A percentile compares a stretch with the other conserved stretches of the same genome.
phyloP scores from a whole-genome alignment of 2,888 invertebrate species.

The Deilephila elpenor region DNA sequence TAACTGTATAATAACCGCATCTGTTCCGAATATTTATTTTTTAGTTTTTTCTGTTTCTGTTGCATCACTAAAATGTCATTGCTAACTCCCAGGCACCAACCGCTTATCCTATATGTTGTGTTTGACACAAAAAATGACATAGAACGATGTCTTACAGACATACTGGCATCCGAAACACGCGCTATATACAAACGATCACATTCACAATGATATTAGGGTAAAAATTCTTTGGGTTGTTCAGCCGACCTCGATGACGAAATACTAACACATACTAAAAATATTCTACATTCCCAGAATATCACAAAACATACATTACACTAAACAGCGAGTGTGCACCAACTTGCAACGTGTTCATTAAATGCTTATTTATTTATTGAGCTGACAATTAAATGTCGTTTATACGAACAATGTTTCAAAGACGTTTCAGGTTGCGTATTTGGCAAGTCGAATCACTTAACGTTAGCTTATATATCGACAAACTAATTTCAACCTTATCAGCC shows the following conservation, averaged over 20 bases:
- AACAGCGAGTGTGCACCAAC: constrained; percentile 21
- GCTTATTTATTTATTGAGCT: constrained; percentile 19
- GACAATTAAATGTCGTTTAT: constrained; percentile 11
- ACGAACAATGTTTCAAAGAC: neutral
- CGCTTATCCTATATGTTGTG: constrained; percentile 45
- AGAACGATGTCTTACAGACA: constrained; percentile 49
- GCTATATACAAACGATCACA: constrained; percentile 36
- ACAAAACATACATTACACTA: constrained; percentile 19
- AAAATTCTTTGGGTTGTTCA: constrained; percentile 27
- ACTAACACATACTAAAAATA: constrained; percentile 8
- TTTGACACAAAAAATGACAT: constrained; percentile 60
- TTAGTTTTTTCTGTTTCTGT: neutral
- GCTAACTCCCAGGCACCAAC: neutral
- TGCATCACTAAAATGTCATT: neutral
- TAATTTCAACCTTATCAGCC: neutral
- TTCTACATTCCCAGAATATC: constrained; percentile 8
- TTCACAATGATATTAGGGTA: constrained; percentile 27
- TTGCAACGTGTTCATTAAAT: constrained; percentile 13
- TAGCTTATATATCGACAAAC: neutral
- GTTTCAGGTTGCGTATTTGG: constrained; percentile 15
- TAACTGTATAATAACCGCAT: too few relatives aligned
- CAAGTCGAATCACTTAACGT: constrained; percentile 11
- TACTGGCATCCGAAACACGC: constrained; percentile 30
- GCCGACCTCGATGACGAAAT: constrained; percentile 18
- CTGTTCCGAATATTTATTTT: neutral